phyloP scores from a whole-genome alignment of 2,888 invertebrate species.

The Volucella zonaria region DNA sequence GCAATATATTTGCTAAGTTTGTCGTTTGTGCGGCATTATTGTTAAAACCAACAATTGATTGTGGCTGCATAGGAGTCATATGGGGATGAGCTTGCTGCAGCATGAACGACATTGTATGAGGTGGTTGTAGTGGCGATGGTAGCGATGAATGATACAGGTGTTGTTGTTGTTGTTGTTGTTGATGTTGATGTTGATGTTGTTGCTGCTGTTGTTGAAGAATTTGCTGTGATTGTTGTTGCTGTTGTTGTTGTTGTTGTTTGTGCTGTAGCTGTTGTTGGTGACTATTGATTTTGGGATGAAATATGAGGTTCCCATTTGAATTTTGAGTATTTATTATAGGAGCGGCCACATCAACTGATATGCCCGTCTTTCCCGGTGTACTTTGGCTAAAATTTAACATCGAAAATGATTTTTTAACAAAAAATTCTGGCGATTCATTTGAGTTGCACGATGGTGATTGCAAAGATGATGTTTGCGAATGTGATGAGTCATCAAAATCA shows the following conservation, averaged over 20 bases:
- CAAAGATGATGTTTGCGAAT: slow-evolving; percentile 39
- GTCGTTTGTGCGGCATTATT: slow-evolving; percentile 40
- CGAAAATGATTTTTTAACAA: slow-evolving; percentile 47
- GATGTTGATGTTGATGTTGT: not conserved
- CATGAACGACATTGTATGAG: slow-evolving; percentile 11
- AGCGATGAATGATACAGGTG: slow-evolving; percentile 19
- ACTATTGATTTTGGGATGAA: not conserved
- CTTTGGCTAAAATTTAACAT: slow-evolving; percentile 51
- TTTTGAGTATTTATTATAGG: not conserved
- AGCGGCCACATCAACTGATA: not conserved
- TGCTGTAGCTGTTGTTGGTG: not conserved
- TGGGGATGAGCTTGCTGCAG: slow-evolving; percentile 20
- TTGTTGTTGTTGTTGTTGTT: slow-evolving; percentile 15
- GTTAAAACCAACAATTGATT: slow-evolving; percentile 27
- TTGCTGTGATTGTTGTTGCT: slow-evolving; percentile 20
- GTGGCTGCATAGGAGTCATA: slow-evolving; percentile 32
- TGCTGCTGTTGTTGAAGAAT: slow-evolving; percentile 5
- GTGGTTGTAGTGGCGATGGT: slow-evolving; percentile 8
- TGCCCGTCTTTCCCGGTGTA: not conserved
- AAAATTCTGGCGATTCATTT: slow-evolving; percentile 47
- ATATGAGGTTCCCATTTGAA: slow-evolving; percentile 4
- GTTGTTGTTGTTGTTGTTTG: not conserved
- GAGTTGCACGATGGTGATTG: slow-evolving; percentile 51
- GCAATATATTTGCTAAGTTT: slow-evolving; percentile 47
- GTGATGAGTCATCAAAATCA: slow-evolving; percentile 43